A percentile compares a stretch with the other conserved stretches of the same genome.
Evolutionary conservation across 2,888 invertebrate species (phyloP).

Genomic region (Limnephilus marmoratus): DNA sequence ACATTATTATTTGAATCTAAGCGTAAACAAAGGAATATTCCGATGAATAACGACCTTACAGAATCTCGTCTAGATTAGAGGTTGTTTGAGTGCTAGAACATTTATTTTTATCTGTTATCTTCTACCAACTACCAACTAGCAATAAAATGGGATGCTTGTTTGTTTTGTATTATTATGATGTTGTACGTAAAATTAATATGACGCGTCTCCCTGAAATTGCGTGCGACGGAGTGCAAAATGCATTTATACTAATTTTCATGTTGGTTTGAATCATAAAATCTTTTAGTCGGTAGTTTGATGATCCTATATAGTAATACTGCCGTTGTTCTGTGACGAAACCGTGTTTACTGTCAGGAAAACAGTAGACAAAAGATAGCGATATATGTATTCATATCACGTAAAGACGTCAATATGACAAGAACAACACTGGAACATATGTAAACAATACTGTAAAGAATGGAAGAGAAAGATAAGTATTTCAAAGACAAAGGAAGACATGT

Average conservation of each 20-base stretch:
- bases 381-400: not conserved
- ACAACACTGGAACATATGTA: not conserved
- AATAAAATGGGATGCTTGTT: not conserved
- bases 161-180: not conserved
- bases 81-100: not conserved
- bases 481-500: not conserved
- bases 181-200: not conserved
- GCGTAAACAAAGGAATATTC: conserved; percentile 41
- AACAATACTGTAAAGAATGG: not conserved
- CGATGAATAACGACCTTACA: conserved; percentile 22
- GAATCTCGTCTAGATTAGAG: not conserved
- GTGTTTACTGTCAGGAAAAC: not conserved
- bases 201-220: not conserved
- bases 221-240: not conserved
- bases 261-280: not conserved
- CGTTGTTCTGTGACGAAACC: conserved; percentile 2
- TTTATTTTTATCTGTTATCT: not conserved
- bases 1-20: not conserved
- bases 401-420: conserved; percentile 6
- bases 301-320: not conserved
- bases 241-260: not conserved
- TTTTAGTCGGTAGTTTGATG: not conserved
- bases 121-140: not conserved
- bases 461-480: not conserved
- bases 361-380: not conserved